Conservation (phyloP, 2,113 vertebrate species). For the crab-eating macaque (Macaca fascicularis) region T2T-MFA8v1.1 NC_088393.1:51415501-51416000, state of each 20-base stretch:
- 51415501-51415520: not conserved
- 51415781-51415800: not conserved
- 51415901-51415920: not conserved
- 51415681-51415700: not conserved
- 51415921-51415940: not conserved
- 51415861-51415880: not conserved
- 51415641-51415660: not conserved
- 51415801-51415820: not conserved
- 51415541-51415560: accelerated
- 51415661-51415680: not conserved
- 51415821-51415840: not conserved
- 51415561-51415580: not conserved
- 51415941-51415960: not conserved
- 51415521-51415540: not conserved
- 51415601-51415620: not conserved
- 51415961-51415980: not conserved
- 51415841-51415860: not conserved
- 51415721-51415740: not conserved
- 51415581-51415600: not conserved
- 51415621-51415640: not conserved
- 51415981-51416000: not conserved
- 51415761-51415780: not conserved
- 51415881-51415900: not conserved
- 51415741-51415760: not conserved
- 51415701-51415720: not conserved